Percentiles rank a stretch among this genome's conserved stretches.
These are phyloP conservation scores for Philereme transversata DNA, from an alignment of 2,888 invertebrate genomes.

Conservation along the genomic window DNA sequence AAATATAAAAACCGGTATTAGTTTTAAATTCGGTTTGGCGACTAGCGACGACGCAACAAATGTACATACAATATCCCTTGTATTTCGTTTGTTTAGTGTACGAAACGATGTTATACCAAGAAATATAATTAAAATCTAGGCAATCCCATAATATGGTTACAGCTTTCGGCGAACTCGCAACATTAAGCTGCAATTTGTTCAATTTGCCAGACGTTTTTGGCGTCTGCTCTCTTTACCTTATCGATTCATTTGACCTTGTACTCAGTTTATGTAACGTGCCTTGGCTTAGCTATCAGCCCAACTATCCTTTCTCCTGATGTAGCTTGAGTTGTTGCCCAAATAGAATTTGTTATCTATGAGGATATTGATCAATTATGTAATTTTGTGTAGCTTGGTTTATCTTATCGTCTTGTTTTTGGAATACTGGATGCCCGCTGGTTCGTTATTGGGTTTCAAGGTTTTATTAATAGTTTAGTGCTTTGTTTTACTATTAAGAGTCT, in stretches of 20 bases:
- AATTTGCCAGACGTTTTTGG: constrained; percentile 58
- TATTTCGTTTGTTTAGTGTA: no score
- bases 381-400: constrained; percentile 1
- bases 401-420: constrained; percentile 20
- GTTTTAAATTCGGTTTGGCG: no score
- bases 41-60: no score
- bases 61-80: no score
- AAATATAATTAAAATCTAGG: constrained; percentile 20
- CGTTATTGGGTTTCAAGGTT: background rate
- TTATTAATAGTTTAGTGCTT: background rate
- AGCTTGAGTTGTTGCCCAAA: constrained; percentile 4
- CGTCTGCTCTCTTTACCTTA: constrained; percentile 53
- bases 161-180: constrained; percentile 12
- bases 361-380: constrained; percentile 14
- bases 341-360: constrained; percentile 20
- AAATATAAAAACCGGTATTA: no score
- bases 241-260: constrained; percentile 72
- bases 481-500: background rate
- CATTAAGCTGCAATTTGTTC: constrained; percentile 35
- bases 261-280: constrained; percentile 58
- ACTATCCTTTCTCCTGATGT: constrained; percentile 13
- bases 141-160: constrained; percentile 10
- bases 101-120: background rate
- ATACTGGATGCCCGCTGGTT: constrained; percentile 13
- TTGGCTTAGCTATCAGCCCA: constrained; percentile 39